Evolutionary conservation across 2,888 invertebrate species (phyloP).

Genomic region (Ferrisia virgata): DNA sequence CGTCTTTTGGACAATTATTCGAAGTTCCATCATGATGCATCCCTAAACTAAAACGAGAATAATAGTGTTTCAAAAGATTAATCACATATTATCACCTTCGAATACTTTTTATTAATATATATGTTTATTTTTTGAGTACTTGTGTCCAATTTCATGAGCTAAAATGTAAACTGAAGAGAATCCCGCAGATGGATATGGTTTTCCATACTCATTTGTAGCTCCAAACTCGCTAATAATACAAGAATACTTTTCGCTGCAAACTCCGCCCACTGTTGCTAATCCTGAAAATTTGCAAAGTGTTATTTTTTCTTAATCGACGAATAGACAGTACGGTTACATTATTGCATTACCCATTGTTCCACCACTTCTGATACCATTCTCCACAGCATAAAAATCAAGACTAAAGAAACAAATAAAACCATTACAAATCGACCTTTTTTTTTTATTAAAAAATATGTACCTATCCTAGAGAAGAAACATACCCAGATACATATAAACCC

Average conservation of each 20-base stretch:
- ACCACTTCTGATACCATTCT: constrained; percentile 66
- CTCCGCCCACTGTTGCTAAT: constrained; percentile 74
- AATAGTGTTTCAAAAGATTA: not conserved
- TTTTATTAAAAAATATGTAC: not conserved
- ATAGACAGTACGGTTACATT: not conserved
- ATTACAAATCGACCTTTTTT: not conserved
- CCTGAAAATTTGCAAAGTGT: constrained; percentile 48
- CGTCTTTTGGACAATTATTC: constrained; percentile 70
- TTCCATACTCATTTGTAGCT: constrained; percentile 67
- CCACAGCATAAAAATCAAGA: constrained; percentile 69
- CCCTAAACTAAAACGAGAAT: constrained; percentile 61
- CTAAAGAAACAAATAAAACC: constrained; percentile 53
- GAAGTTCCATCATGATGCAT: constrained; percentile 77
- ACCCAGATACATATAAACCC: constrained; percentile 73
- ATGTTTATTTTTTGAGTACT: constrained; percentile 58
- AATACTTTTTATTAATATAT: not conserved
- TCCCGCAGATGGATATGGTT: constrained; percentile 79
- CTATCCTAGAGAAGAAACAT: constrained; percentile 46
- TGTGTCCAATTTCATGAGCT: constrained; percentile 61
- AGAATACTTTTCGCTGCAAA: constrained; percentile 68
- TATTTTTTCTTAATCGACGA: not conserved
- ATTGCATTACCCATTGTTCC: constrained; percentile 67
- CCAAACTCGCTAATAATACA: constrained; percentile 79
- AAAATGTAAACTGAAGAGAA: constrained; percentile 78
- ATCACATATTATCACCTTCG: not conserved